Evolutionary conservation across 2,888 invertebrate genomes (phyloP), one percentile per base, ranked within the genome.

Genomic region (Oscheius myriophilus): DNA sequence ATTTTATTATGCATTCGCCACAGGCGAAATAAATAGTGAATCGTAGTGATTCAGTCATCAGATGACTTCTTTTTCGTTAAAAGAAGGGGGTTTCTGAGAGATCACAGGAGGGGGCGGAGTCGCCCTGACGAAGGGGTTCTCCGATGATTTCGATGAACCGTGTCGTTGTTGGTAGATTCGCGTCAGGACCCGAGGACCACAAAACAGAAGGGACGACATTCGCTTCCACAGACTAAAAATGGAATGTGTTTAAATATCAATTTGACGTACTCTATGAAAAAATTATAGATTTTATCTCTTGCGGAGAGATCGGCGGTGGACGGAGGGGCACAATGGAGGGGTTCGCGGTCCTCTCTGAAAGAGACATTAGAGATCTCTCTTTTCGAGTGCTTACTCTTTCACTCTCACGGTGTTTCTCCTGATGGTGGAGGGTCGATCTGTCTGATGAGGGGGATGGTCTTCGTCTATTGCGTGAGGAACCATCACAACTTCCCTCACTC

Each of bases 401-500:
- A 64, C 64, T 18, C 33, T 57, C 2, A 66, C 66, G 26, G 66
- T 57, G 55, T 42, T 66, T 21, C 66, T 61, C 12, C 43, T 39
- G 18, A 49, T 23, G 2, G 14, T 21, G 43, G 43, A 43, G 16
- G 43, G 58, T 3, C 43, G 25, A 26, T 49, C 61, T 11, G 61
- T n/a, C n/a, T 21, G n/a, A 1, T 21, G n/a, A 42, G 42, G 41
- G n/a, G 42, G n/a, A 1, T 14, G 18, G 26, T n/a, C 23, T 33
- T 43, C 58, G 41, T 57, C 7, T 42, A 21, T 39, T 9, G 39
- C 18, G 39, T 76, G 76, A 2, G 76, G 72, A 64, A 76, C 69
- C 76, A 76, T 76, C 26, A 63, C 46, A 6, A 70, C 67, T 11
- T 59, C 51, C 23, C 52, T 51, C 26, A 57, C 57, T 2, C 25